Conservation (phyloP, 2,888 invertebrate genomes). For the Spodoptera picta region DNA sequence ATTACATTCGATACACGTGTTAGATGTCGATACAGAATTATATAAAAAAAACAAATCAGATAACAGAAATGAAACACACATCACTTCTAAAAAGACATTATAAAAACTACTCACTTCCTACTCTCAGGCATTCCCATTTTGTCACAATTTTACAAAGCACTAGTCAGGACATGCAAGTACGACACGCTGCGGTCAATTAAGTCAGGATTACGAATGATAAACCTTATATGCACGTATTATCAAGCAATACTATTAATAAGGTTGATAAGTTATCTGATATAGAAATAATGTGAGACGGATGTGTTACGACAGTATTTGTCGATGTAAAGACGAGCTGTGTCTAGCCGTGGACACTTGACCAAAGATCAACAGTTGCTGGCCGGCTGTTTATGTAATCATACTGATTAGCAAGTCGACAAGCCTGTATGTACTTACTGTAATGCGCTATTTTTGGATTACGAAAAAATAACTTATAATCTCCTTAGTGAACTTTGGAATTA, state of each 20-base stretch:
- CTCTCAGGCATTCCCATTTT: conserved; percentile 42
- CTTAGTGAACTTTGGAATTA: too few species aligned
- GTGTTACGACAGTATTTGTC: conserved; percentile 30
- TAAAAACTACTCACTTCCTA: conserved; percentile 39
- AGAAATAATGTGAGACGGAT: conserved; percentile 50
- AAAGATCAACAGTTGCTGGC: conserved; percentile 26
- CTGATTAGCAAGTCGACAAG: not conserved
- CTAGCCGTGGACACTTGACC: conserved; percentile 30
- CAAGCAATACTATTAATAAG: conserved; percentile 44
- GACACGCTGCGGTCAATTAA: conserved; percentile 44
- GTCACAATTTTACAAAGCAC: conserved; percentile 38
- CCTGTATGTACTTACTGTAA: too few species aligned
- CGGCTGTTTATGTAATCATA: conserved; percentile 23
- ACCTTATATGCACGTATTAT: conserved; percentile 53
- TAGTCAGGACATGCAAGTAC: conserved; percentile 24
- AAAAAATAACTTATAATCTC: too few species aligned
- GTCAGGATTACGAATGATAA: conserved; percentile 43
- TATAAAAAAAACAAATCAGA: not conserved
- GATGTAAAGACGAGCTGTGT: conserved; percentile 31
- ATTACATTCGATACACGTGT: conserved; percentile 1
- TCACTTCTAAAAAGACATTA: conserved; percentile 1
- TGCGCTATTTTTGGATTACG: too few species aligned
- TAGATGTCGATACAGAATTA: not conserved
- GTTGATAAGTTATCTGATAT: conserved; percentile 56
- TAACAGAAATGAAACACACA: conserved; percentile 10